Evolutionary conservation across 1,140 invertebrate species (phyloP), one percentile per base, ranked within the genome.

Genomic region (Campoletis sonorensis): DNA sequence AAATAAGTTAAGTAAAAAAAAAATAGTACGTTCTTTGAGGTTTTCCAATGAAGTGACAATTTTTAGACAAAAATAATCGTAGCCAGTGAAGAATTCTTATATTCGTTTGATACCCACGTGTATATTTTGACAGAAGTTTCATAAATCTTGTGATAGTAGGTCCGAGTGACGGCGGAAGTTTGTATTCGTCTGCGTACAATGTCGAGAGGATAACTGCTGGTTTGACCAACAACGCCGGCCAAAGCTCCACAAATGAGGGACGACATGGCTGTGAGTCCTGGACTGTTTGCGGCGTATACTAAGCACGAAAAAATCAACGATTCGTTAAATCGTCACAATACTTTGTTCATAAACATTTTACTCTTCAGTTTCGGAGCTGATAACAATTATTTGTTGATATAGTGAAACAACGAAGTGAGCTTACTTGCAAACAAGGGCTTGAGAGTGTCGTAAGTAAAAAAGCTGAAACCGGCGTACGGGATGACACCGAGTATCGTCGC

Each of bases 391-490:
- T 45, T 13, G 40, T 11, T 4, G 3, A 11, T 10, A 45, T 45
- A 11, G 5, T 45, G 40, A 45, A 11, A 45, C 13, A 45, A 45
- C 8, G 40, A 45, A 1, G 8, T 45, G 5, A 23, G 90, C 89
- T 92, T 91, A 98, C 97, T 96, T 88, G 93, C 92, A 89, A 98
- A 94, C 80, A 94, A 91, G 73, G 95, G 94, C 92, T 99, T 99
- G 5, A 99, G 92, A 26, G 96, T 96, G 92, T 99, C 98, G 91
- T 99, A 99, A 0, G 98, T 99, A 90, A 97, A 99, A 92, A 99
- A 99, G 61, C 98, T 98, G 70, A 96, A 96, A 13, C 99, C 99
- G 15, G 99, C 98, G 92, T 99, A 99, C 0, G 98, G 98, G 86
- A 99, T 97, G 0, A 98, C 97, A 3, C 99, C 99, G 1, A 98